Percentiles rank a stretch among this genome's conserved stretches.
Conservation (phyloP, 1,140 invertebrate genomes). For the Apis cerana region DNA sequence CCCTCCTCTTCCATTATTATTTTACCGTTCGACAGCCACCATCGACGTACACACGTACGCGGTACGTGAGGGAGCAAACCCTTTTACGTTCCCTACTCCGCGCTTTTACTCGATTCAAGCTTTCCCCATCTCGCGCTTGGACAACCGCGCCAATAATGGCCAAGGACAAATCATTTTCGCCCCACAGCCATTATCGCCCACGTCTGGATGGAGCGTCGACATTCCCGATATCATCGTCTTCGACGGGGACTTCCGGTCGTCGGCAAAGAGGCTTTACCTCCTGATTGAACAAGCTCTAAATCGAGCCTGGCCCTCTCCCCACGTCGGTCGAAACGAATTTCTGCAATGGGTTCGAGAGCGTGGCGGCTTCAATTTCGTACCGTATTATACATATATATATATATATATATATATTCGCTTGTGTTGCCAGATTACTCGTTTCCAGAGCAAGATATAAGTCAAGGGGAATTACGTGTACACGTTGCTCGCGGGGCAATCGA, state of each 20-base stretch:
- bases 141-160: slow-evolving; percentile 63
- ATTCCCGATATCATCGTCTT: slow-evolving; percentile 59
- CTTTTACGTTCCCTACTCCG: slow-evolving; percentile 59
- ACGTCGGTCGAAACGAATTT: slow-evolving; percentile 32
- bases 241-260: slow-evolving; percentile 45
- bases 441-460: slow-evolving; percentile 32
- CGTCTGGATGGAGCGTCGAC: slow-evolving; percentile 26
- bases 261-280: slow-evolving; percentile 61
- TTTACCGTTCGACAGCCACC: slow-evolving; percentile 66
- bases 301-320: slow-evolving; percentile 28
- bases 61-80: slow-evolving; percentile 68
- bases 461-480: slow-evolving; percentile 45
- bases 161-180: slow-evolving; percentile 67
- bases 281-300: slow-evolving; percentile 62
- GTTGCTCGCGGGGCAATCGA: slow-evolving; percentile 24
- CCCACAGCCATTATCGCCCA: slow-evolving; percentile 56
- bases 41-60: slow-evolving; percentile 73
- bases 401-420: slow-evolving; percentile 30
- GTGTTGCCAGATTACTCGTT: slow-evolving; percentile 50
- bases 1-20: slow-evolving; percentile 68
- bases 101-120: slow-evolving; percentile 70
- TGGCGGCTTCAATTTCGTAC: slow-evolving; percentile 51
- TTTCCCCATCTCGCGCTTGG: slow-evolving; percentile 15
- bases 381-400: slow-evolving; percentile 29
- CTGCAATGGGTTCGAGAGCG: neutral